Evolutionary conservation across 1,140 invertebrate genomes (phyloP), one percentile per base, ranked within the genome.

Genomic region (Nephila pilipes): DNA sequence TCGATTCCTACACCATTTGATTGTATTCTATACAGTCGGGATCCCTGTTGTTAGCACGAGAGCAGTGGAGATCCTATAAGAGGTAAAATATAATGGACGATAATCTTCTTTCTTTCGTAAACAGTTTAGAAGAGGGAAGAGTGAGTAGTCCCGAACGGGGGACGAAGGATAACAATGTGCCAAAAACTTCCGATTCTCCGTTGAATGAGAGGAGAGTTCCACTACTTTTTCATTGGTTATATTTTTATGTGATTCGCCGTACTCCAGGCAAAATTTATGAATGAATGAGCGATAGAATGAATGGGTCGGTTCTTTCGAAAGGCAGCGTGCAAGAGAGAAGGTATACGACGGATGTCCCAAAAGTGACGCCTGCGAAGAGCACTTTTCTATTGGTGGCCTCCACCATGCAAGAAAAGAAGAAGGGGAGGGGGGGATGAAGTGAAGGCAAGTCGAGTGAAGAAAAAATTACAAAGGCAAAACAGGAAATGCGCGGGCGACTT

Each of bases 401-500:
- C 29, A 75, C 69, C 32, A 75, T 29, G 69, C 29, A 32, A 75
- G 29, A 14, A 32, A 75, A 14, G 29, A 75, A 20, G 32, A 32
- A 75, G 36, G 58, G 25, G 36, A 32, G 29, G 32, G 65, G 18
- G 29, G 12, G 1, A 18, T 10, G 32, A 75, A 18, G 32, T 25
- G 18, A 75, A 36, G 25, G 63, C n/a, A 65, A 65, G 63, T 10
- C 63, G 25, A 65, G 63, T 29, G 32, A 36, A 18, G 32, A 32
- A 75, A 75, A 75, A 75, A 32, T 32, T 18, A 75, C 25, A 75
- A 75, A 75, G 69, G 69, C 69, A 75, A 75, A 75, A 75, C 69
- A 75, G 69, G 69, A 75, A 75, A 75, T 75, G 29, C 69, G 69
- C 69, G 69, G 69, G 69, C 69, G 69, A 75, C 69, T 75, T 36